Base-by-base conservation (phyloP, 2,113 vertebrate species). In the Phalacrocorax carbo region DNA sequence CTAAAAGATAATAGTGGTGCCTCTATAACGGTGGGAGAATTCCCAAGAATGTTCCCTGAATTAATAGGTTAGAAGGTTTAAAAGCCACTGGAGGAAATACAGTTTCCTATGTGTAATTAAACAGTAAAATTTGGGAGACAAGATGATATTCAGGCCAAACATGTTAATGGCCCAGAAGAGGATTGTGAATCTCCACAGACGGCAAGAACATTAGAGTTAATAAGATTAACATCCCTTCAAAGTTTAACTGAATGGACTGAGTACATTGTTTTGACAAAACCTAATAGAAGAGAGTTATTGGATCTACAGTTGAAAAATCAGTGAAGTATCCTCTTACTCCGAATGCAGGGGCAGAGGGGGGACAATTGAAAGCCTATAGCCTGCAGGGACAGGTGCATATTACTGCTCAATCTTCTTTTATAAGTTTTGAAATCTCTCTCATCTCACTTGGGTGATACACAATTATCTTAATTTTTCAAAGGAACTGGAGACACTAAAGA, bases 51-150 rank as follows among this genome's bases (percentile, higher is more conserved):
- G 16, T 76, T 89, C 19, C 32, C 29, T 78, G 72, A 91, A 84
- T 91, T 94, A 92, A 73, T 92, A 77, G n/a, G 7, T 46, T 93
- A 70, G 26, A 94, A 84, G 26, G 52, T 94, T 95, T 89, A 84
- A 84, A 90, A 93, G 55, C n/a, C 80, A 32, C 61, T 89, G n/a
- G 65, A 71, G 89, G 48, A 84, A 91, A 75, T 52, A 58, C 25
- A 73, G 36, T 81, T 95, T 89, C 69, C 72, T 84, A 3, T 86
- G 62, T 93, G 64, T 96, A 96, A 96, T 95, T 84, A 89, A 91
- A 93, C 29, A 87, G 65, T 93, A 95, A 85, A 94, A 91, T 91
- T 20, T 86, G 65, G 84, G 91, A 93, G 83, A 78, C 32, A 52
- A 51, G 61, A 78, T 87, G 80, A 44, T 93, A 34, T 82, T 94